phyloP scores from a whole-genome alignment of 1,140 invertebrate species.

The Penaeus chinensis region DNA sequence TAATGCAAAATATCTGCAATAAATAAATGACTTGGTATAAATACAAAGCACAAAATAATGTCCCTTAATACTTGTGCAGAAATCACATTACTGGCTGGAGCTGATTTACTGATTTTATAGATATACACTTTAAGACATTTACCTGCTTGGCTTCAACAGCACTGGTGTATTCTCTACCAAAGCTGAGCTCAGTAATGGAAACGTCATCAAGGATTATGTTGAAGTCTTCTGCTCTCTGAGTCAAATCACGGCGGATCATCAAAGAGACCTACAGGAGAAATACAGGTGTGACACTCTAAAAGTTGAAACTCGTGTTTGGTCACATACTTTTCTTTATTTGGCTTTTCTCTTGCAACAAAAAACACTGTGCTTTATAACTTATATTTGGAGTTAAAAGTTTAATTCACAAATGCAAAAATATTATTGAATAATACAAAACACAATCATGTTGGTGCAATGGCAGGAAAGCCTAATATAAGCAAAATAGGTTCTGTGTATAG shows the following conservation, averaged over 20 bases:
- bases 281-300: background rate
- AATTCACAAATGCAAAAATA: too few species aligned
- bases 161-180: conserved; percentile 99
- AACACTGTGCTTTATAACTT: too few species aligned
- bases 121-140: background rate
- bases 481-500: background rate
- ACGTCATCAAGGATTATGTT: conserved; percentile 99
- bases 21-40: background rate
- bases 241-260: conserved; percentile 92
- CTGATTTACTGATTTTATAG: too few species aligned
- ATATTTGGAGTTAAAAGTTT: too few species aligned
- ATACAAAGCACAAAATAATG: background rate
- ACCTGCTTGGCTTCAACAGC: conserved; percentile 99
- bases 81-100: background rate
- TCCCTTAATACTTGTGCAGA: too few species aligned
- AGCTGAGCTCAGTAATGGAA: conserved; percentile 98
- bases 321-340: too few species aligned
- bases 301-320: too few species aligned
- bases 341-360: too few species aligned
- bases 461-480: too few species aligned
- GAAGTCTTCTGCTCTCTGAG: conserved; percentile 97
- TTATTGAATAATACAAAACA: too few species aligned
- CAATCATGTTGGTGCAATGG: too few species aligned
- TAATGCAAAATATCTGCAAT: too few species aligned
- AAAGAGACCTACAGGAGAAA: conserved; percentile 79